phyloP scores from a whole-genome alignment of 2,797 vertebrate genomes.

The Lateolabrax maculatus region DNA sequence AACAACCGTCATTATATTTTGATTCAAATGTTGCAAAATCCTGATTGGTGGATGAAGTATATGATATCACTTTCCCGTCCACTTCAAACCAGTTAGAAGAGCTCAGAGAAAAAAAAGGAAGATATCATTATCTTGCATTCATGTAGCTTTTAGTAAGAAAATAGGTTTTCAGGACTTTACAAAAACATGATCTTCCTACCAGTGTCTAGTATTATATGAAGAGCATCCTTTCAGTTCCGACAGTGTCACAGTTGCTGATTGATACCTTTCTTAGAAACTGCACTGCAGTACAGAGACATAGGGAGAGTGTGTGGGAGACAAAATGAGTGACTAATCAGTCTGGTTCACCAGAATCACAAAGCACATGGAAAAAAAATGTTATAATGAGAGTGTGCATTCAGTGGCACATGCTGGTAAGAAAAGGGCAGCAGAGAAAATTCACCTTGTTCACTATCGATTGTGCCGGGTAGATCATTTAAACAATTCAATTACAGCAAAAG shows the following conservation, averaged over 20 bases:
- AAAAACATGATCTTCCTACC: neutral
- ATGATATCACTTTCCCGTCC: neutral
- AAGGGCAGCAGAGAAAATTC: conserved; percentile 65
- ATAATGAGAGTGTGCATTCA: conserved; percentile 63
- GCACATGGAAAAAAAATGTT: conserved; percentile 31
- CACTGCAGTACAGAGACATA: conserved; percentile 14
- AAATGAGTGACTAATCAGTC: conserved; percentile 60
- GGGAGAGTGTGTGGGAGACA: conserved; percentile 38
- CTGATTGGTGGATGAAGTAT: neutral
- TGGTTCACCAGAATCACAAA: conserved; percentile 43
- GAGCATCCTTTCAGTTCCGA: conserved; percentile 13
- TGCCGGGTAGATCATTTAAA: conserved; percentile 69
- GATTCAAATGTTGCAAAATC: neutral
- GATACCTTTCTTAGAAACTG: conserved; percentile 28
- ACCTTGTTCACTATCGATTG: conserved; percentile 72
- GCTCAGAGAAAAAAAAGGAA: neutral
- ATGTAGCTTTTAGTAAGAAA: neutral
- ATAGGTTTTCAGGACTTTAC: neutral
- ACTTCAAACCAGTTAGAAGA: neutral
- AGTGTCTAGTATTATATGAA: neutral
- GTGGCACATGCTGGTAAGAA: conserved; percentile 54
- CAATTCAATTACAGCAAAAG: conserved; percentile 79
- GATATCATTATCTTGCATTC: neutral
- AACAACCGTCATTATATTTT: neutral
- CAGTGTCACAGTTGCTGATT: conserved; percentile 33